These are phyloP conservation scores for Plebejus melissa DNA, from an alignment of 2,888 invertebrate genomes.

Conservation along the genomic window DNA sequence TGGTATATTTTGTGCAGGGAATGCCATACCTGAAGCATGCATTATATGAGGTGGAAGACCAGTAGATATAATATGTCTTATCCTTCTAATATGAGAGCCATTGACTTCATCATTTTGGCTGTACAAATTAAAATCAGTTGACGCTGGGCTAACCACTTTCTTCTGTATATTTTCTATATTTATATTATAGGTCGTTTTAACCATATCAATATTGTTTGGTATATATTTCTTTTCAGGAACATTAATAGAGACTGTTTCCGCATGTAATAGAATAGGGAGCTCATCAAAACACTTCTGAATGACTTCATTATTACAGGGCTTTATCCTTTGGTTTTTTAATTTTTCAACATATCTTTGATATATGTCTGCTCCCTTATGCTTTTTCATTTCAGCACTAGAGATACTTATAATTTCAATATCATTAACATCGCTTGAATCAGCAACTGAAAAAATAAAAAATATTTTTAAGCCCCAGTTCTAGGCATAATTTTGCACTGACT, in stretches of 20 bases:
- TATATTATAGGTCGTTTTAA: slow-evolving; percentile 50
- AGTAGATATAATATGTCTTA: slow-evolving; percentile 40
- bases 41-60: slow-evolving; percentile 32
- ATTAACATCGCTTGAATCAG: not conserved
- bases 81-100: slow-evolving; percentile 48
- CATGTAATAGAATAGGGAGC: slow-evolving; percentile 53
- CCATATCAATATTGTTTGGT: slow-evolving; percentile 56
- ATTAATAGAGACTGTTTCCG: slow-evolving; percentile 47
- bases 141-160: slow-evolving; percentile 38
- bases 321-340: slow-evolving; percentile 45
- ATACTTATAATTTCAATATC: not conserved
- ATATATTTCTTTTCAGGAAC: slow-evolving; percentile 52
- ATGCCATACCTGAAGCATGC: slow-evolving; percentile 33
- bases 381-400: slow-evolving; percentile 6
- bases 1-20: slow-evolving; percentile 37
- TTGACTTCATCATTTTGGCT: slow-evolving; percentile 51
- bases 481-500: no score
- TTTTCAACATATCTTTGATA: slow-evolving; percentile 43
- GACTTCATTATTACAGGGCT: slow-evolving; percentile 39
- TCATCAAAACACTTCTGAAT: slow-evolving; percentile 46
- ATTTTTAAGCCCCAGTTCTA: not conserved
- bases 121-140: slow-evolving; percentile 41
- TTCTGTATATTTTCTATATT: slow-evolving; percentile 48
- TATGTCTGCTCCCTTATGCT: slow-evolving; percentile 6
- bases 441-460: not conserved